Base-by-base conservation (phyloP, 2,797 vertebrate genomes). In the Alcedo quadribrachys region DNA sequence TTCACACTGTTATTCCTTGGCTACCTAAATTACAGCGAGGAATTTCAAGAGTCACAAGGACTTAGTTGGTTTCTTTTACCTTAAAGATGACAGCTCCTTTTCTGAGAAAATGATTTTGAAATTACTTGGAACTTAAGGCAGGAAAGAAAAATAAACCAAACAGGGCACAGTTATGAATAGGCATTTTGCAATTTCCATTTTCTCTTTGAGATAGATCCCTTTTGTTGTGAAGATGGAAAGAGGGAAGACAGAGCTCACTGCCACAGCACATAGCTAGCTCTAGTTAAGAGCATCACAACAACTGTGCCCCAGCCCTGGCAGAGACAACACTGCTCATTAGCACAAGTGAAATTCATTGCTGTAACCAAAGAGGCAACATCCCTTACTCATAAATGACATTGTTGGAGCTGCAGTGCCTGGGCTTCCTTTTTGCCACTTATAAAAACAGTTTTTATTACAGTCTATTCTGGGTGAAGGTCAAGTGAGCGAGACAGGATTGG, bases 361-460 rank as follows among this genome's bases (percentile, higher is more conserved):
- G 5, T 28, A 88, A 80, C 66, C 51, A 83, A 91, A 95, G 73
- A 2, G 89, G 55, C 68, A 89, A 42, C 79, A 83, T 91, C 67
- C 35, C 48, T 61, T 66, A 17, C 75, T 81, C 85, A 89, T 94
- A 95, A 95, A 94, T 93, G 37, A 71, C 35, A 37, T 37, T 90
- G 74, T 82, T 90, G 89, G 22, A 69, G 87, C 74, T 84, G 62
- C 69, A 80, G 32, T 55, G 73, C 61, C 51, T 54, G 45, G 13
- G 35, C 60, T 81, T 88, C 68, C 58, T 66, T 66, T 81, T 50
- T 83, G 89, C 76, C 67, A 30, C 32, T 78, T 85, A 80, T 48
- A 94, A 88, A 92, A 90, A 90, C 28, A 74, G 33, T 70, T 95
- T 93, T 94, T 81, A 81, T 94, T 85, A 46, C 80, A 83, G 21